Evolutionary conservation across 2,113 vertebrate genomes (phyloP).

Genomic region (Clarias gariepinus): DNA sequence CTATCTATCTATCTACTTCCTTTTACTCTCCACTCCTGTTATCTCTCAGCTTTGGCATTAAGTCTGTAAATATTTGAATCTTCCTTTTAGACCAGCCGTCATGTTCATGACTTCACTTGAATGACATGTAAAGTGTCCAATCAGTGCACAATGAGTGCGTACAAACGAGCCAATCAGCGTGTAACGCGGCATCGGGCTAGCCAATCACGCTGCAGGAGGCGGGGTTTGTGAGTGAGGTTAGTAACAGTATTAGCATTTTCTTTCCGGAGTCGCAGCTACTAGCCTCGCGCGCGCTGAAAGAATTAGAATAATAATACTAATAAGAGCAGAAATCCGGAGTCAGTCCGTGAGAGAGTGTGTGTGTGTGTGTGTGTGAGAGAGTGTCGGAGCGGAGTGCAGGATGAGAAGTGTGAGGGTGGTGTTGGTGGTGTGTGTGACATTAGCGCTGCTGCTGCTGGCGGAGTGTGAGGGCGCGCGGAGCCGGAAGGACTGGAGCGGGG

Average conservation of each 20-base stretch:
- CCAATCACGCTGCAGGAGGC: not conserved
- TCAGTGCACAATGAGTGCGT: not conserved
- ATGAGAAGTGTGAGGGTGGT: not conserved
- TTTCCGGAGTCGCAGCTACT: not conserved
- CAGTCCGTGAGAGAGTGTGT: not conserved
- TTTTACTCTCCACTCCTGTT: no score
- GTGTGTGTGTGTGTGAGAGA: not conserved
- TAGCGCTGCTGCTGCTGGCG: slow-evolving; percentile 55
- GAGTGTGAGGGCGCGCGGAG: slow-evolving; percentile 76
- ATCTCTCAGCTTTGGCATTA: no score
- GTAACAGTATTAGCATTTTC: not conserved
- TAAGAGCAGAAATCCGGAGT: not conserved
- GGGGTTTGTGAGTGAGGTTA: not conserved
- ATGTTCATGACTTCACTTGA: not conserved
- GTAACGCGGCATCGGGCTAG: not conserved
- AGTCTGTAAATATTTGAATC: no score
- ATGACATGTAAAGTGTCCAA: not conserved
- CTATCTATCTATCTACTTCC: no score
- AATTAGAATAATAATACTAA: no score
- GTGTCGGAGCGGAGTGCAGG: not conserved
- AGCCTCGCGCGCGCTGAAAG: no score
- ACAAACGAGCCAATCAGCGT: not conserved
- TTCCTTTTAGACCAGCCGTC: not conserved
- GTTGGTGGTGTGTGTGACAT: not conserved
- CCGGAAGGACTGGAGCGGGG: slow-evolving; percentile 62